Evolutionary conservation across 2,797 vertebrate genomes (phyloP).

Genomic region (Acipenser oxyrinchus): DNA sequence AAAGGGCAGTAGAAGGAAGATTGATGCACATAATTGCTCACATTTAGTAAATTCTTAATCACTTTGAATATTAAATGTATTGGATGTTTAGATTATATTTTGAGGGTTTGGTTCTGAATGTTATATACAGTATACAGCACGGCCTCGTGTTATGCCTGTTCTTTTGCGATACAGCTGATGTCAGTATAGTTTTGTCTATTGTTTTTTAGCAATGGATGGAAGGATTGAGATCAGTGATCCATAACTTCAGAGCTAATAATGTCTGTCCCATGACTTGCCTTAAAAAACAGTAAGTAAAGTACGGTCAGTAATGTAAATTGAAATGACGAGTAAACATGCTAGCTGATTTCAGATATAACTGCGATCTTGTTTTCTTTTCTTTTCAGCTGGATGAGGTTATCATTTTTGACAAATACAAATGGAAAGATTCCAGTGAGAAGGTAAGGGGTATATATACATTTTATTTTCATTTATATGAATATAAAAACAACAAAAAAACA

Average conservation of each 20-base stretch:
- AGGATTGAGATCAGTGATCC: conserved; percentile 87
- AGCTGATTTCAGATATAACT: not conserved
- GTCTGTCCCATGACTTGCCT: conserved; percentile 98
- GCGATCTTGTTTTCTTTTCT: conserved; percentile 13
- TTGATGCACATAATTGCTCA: too few species aligned
- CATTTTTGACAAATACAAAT: conserved; percentile 88
- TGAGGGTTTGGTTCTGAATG: too few species aligned
- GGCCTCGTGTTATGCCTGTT: too few species aligned
- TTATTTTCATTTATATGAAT: too few species aligned
- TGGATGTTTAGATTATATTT: too few species aligned
- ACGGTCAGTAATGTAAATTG: not conserved
- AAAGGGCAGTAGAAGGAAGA: too few species aligned
- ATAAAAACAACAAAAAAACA: too few species aligned
- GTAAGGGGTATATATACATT: conserved; percentile 52
- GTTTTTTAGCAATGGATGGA: conserved; percentile 92
- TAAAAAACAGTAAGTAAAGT: conserved; percentile 88
- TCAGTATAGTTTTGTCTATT: conserved; percentile 9
- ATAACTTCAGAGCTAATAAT: conserved; percentile 97
- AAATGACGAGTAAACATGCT: not conserved
- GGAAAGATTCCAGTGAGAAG: conserved; percentile 95
- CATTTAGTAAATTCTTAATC: too few species aligned
- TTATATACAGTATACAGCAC: too few species aligned
- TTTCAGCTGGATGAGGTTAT: conserved; percentile 94
- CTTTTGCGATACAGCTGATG: too few species aligned
- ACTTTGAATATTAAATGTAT: too few species aligned